These are phyloP conservation scores for Perizoma flavofasciatum DNA, from an alignment of 2,888 invertebrate species.

Conservation along the genomic window DNA sequence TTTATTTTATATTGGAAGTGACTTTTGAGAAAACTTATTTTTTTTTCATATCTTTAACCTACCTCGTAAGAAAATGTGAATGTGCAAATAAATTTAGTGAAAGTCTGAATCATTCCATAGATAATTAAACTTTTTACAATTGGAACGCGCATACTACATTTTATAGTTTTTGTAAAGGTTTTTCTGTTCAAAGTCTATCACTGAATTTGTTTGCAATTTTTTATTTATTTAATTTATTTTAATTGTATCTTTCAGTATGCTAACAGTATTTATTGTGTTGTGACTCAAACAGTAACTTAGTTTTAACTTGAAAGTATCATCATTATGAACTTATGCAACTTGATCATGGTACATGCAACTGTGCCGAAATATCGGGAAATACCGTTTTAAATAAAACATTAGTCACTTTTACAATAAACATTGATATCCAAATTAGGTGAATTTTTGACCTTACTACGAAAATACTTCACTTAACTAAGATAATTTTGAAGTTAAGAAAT, in stretches of 20 bases:
- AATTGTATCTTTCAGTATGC: constrained; percentile 40
- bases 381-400: neutral
- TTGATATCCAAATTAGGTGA: too few species aligned
- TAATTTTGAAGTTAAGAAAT: too few species aligned
- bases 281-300: constrained; percentile 27
- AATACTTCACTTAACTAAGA: neutral
- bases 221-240: constrained; percentile 38
- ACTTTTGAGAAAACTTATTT: constrained; percentile 37
- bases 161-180: neutral
- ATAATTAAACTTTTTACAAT: neutral
- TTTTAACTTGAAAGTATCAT: constrained; percentile 1
- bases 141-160: neutral
- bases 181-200: too few species aligned
- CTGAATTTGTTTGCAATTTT: constrained; percentile 13
- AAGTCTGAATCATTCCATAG: constrained; percentile 22
- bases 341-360: neutral
- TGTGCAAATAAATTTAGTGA: constrained; percentile 26
- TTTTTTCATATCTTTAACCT: constrained; percentile 19
- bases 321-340: neutral
- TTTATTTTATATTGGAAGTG: constrained; percentile 40
- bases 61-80: constrained; percentile 5
- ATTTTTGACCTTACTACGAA: neutral
- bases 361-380: neutral
- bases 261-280: constrained; percentile 54
- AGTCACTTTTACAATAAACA: too few species aligned